These are phyloP conservation scores for Chrysochloris asiatica DNA, from an alignment of 2,113 vertebrate genomes.

Conservation along the genomic window DNA sequence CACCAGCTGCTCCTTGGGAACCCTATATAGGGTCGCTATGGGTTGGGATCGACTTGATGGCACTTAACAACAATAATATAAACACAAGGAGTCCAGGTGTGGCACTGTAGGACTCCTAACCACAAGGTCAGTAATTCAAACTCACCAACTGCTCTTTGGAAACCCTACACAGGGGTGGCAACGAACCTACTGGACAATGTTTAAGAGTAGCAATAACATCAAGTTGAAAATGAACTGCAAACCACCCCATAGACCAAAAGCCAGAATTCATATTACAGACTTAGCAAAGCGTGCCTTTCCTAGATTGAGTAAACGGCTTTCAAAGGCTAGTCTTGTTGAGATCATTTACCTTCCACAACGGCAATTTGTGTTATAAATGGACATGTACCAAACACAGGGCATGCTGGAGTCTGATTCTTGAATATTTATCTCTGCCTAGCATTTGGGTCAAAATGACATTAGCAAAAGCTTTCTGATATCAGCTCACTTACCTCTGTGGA, in stretches of 20 bases:
- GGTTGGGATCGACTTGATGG: too few relatives aligned
- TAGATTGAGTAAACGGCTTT: neutral
- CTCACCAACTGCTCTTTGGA: too few relatives aligned
- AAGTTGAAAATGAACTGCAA: neutral
- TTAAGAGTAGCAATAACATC: neutral
- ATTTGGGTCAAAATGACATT: neutral
- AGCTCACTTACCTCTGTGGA: neutral
- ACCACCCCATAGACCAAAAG: neutral
- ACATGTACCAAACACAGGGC: neutral
- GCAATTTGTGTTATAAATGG: neutral
- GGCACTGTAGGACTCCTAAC: too few relatives aligned
- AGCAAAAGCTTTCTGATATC: neutral
- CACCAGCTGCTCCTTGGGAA: too few relatives aligned
- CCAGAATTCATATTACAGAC: neutral
- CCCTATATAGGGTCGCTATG: too few relatives aligned
- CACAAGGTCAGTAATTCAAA: too few relatives aligned
- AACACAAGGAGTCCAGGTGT: too few relatives aligned
- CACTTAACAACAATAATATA: too few relatives aligned
- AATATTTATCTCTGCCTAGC: neutral
- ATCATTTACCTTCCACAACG: neutral
- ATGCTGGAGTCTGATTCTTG: neutral
- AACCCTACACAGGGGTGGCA: too few relatives aligned
- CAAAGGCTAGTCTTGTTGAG: neutral
- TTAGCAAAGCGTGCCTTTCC: neutral
- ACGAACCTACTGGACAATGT: too few relatives aligned